phyloP scores from a whole-genome alignment of 92 coral and sea anemone genomes.

The Porites divaricata region DNA sequence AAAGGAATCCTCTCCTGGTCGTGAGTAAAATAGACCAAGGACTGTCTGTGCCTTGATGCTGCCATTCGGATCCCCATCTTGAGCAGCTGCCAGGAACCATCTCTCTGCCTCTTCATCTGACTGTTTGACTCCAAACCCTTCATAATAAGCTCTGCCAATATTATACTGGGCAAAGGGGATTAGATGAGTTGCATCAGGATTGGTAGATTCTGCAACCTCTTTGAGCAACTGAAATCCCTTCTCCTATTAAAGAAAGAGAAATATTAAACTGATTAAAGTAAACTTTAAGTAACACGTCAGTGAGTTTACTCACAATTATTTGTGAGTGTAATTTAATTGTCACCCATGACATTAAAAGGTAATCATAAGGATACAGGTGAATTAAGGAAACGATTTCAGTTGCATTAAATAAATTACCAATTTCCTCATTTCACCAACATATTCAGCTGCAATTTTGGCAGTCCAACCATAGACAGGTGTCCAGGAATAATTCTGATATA shows the following conservation, averaged over 20 bases:
- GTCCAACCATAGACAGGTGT: too few relatives aligned
- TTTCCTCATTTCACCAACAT: too few relatives aligned
- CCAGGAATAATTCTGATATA: too few relatives aligned
- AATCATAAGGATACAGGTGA: too few relatives aligned
- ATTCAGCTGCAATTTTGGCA: too few relatives aligned
- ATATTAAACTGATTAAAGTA: too few relatives aligned
- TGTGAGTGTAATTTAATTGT: too few relatives aligned
- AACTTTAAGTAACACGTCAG: too few relatives aligned
- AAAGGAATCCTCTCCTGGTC: conserved; percentile 79
- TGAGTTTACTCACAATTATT: neutral
- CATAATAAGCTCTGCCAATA: conserved; percentile 94
- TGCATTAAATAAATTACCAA: too few relatives aligned
- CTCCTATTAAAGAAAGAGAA: conserved; percentile 45
- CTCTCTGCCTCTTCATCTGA: conserved; percentile 86
- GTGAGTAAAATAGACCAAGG: conserved; percentile 93
- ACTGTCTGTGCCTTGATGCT: conserved; percentile 92
- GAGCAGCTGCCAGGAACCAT: conserved; percentile 88
- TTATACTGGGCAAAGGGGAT: conserved; percentile 91
- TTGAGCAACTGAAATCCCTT: conserved; percentile 80
- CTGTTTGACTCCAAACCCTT: conserved; percentile 95
- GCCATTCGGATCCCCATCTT: conserved; percentile 86
- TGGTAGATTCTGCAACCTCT: conserved; percentile 74
- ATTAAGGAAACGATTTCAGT: too few relatives aligned
- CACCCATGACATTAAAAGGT: too few relatives aligned
- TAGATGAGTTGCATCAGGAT: conserved; percentile 77